These are phyloP conservation scores for Diarsia rubi DNA, from an alignment of 2,888 invertebrate species.

Conservation along the genomic window DNA sequence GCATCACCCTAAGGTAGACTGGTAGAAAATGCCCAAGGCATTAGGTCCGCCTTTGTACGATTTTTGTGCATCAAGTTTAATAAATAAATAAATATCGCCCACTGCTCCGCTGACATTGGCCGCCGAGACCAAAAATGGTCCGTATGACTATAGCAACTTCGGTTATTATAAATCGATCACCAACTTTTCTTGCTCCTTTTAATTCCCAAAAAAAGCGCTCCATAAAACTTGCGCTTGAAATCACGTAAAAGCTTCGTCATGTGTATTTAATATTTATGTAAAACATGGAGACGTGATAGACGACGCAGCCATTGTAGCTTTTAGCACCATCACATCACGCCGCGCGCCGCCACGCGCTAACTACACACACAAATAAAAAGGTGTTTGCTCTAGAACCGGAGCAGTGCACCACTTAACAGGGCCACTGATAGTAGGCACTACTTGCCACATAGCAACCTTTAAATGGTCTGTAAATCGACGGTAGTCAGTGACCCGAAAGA, in stretches of 20 bases:
- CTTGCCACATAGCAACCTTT: constrained; percentile 41
- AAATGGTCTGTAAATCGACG: not conserved
- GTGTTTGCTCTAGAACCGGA: constrained; percentile 66
- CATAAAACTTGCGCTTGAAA: constrained; percentile 1
- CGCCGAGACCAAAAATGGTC: not conserved
- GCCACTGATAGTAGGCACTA: constrained; percentile 10
- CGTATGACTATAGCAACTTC: not conserved
- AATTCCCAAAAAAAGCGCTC: not conserved
- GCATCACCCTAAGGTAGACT: too few relatives aligned
- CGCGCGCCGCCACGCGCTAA: constrained; percentile 65
- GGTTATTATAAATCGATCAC: not conserved
- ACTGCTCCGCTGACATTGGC: too few relatives aligned
- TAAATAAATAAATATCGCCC: too few relatives aligned
- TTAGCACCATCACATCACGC: constrained; percentile 68
- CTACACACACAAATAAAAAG: constrained; percentile 63
- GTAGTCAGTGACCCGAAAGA: not conserved
- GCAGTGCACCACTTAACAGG: constrained; percentile 61
- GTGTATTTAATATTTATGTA: constrained; percentile 51
- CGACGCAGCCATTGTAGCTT: constrained; percentile 64
- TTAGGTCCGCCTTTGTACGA: too few relatives aligned
- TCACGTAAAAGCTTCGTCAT: constrained; percentile 19
- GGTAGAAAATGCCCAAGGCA: too few relatives aligned
- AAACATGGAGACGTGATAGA: constrained; percentile 46
- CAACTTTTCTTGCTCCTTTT: too few relatives aligned
- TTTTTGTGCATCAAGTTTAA: too few relatives aligned